These are phyloP conservation scores for Thecocarcelia acutangulata DNA, from an alignment of 2,888 invertebrate species.

Conservation along the genomic window DNA sequence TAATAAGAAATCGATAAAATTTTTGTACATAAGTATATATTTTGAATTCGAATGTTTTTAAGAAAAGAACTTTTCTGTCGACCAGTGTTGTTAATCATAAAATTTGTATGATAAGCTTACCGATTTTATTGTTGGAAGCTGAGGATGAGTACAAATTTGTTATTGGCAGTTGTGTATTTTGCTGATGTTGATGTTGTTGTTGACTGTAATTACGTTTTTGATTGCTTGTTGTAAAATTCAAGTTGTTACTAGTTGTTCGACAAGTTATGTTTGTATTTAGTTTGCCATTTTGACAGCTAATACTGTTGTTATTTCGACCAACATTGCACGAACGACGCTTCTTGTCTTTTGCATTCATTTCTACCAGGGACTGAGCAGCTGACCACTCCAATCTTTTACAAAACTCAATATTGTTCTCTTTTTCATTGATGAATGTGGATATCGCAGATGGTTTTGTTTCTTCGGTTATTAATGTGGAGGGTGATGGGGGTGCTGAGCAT, in stretches of 20 bases:
- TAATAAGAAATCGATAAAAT: no score
- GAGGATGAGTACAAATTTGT: constrained; percentile 38
- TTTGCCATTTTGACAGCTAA: constrained; percentile 8
- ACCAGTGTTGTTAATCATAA: background rate
- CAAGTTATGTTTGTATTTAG: constrained; percentile 7
- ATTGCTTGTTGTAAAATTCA: constrained; percentile 11
- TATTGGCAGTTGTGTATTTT: constrained; percentile 38
- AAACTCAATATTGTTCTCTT: constrained; percentile 73
- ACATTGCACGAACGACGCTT: constrained; percentile 70
- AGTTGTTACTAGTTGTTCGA: constrained; percentile 47
- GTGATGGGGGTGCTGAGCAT: constrained; percentile 1
- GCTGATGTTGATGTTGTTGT: constrained; percentile 32
- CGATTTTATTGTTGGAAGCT: constrained; percentile 50
- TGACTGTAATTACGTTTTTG: constrained; percentile 24
- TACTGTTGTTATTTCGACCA: constrained; percentile 8
- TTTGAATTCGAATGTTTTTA: no score
- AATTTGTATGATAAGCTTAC: constrained; percentile 39
- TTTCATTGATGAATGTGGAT: constrained; percentile 61
- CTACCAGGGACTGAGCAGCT: constrained; percentile 80
- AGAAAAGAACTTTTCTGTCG: no score
- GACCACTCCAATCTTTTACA: constrained; percentile 80
- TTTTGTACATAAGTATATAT: no score
- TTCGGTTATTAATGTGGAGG: constrained; percentile 32
- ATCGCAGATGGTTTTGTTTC: constrained; percentile 27
- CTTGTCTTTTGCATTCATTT: constrained; percentile 80